These are phyloP conservation scores for Cheilosia vernalis DNA, from an alignment of 2,888 invertebrate species.

Conservation along the genomic window DNA sequence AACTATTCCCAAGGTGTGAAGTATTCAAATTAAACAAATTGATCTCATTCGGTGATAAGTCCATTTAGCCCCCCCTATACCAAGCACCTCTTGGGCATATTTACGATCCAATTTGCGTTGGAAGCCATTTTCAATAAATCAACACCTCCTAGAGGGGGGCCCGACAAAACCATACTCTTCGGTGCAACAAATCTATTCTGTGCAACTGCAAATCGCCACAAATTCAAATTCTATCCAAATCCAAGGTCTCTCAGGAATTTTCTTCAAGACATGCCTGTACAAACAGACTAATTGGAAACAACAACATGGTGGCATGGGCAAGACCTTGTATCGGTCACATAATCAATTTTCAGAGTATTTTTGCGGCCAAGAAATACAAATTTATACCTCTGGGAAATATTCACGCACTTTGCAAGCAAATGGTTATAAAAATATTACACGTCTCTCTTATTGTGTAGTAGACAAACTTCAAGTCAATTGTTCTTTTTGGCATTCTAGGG, in stretches of 20 bases:
- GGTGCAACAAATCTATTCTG: constrained; percentile 9
- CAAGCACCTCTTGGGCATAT: constrained; percentile 34
- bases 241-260: constrained; percentile 56
- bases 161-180: constrained; percentile 8
- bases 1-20: constrained; percentile 61
- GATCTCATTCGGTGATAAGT: constrained; percentile 61
- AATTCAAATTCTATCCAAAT: constrained; percentile 41
- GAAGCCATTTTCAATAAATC: constrained; percentile 67
- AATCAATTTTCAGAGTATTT: constrained; percentile 57
- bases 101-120: constrained; percentile 63
- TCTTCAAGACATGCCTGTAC: constrained; percentile 40
- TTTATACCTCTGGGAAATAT: constrained; percentile 38
- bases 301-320: constrained; percentile 42
- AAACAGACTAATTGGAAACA: constrained; percentile 62
- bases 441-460: not conserved
- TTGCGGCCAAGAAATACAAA: constrained; percentile 37
- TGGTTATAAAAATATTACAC: constrained; percentile 3
- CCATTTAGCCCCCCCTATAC: constrained; percentile 17
- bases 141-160: constrained; percentile 28
- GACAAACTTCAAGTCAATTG: constrained; percentile 46
- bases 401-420: constrained; percentile 51
- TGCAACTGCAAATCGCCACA: not conserved
- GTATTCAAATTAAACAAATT: constrained; percentile 64
- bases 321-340: constrained; percentile 65
- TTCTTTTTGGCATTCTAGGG: constrained; percentile 27